These are phyloP conservation scores for Ictalurus punctatus DNA, from an alignment of 2,113 vertebrate genomes.

Conservation along the genomic window DNA sequence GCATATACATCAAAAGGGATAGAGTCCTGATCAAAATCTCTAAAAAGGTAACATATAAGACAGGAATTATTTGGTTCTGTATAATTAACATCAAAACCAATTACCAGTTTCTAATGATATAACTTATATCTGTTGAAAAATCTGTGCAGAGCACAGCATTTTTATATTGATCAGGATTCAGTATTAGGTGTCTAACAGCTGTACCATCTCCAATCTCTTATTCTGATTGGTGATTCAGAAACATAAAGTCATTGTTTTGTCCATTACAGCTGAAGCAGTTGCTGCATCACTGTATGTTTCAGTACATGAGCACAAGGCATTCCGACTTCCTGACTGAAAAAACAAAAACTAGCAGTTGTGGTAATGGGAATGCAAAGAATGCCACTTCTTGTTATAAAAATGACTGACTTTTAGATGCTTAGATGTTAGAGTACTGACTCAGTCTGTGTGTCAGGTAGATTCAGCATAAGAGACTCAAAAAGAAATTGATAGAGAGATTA, in stretches of 20 bases:
- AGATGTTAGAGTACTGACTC: not conserved
- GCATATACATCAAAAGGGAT: not conserved
- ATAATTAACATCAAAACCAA: not conserved
- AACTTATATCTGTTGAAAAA: not conserved
- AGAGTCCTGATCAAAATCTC: not conserved
- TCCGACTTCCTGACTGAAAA: conserved; percentile 37
- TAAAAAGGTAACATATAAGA: not conserved
- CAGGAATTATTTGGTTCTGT: not conserved
- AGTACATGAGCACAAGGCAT: conserved; percentile 29
- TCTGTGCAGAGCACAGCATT: not conserved
- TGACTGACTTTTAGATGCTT: not conserved
- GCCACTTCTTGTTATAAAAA: not conserved
- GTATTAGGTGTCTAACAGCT: not conserved
- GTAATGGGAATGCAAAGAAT: not conserved
- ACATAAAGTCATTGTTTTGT: conserved; percentile 12
- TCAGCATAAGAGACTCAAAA: not conserved
- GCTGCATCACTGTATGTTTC: not conserved
- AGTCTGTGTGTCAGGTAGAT: not conserved
- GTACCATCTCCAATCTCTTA: not conserved
- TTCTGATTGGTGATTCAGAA: not conserved
- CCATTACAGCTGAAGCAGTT: conserved; percentile 43
- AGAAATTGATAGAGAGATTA: not conserved
- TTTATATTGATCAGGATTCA: not conserved
- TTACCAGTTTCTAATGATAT: not conserved
- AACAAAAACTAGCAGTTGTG: not conserved